These are phyloP conservation scores for Strigamia crassipes DNA, from an alignment of 2,888 invertebrate genomes.

Conservation along the genomic window DNA sequence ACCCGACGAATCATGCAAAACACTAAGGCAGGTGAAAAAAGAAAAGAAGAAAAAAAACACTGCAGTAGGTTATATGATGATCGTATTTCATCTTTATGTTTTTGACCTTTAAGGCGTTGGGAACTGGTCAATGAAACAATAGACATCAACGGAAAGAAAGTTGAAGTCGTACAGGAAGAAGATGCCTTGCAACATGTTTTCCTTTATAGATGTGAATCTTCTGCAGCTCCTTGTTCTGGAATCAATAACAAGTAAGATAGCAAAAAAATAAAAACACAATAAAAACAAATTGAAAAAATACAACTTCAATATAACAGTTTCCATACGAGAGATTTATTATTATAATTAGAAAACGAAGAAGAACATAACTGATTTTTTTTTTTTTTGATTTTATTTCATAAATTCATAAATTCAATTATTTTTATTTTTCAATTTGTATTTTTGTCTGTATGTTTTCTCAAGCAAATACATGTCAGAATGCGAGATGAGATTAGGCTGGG, in stretches of 20 bases:
- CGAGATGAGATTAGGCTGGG: constrained; percentile 51
- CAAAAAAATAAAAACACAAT: background rate
- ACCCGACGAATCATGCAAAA: constrained; percentile 22
- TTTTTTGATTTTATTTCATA: too few species aligned
- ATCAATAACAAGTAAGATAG: constrained; percentile 43
- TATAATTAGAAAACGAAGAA: too few species aligned
- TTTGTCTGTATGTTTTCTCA: too few species aligned
- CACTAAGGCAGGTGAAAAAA: constrained; percentile 18
- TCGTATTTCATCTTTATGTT: background rate
- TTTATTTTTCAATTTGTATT: too few species aligned
- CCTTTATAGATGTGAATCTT: constrained; percentile 50
- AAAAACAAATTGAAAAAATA: background rate
- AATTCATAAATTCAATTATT: too few species aligned
- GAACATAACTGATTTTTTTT: too few species aligned
- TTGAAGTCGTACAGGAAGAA: constrained; percentile 49
- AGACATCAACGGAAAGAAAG: constrained; percentile 49
- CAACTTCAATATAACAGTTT: background rate
- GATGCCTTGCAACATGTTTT: constrained; percentile 50
- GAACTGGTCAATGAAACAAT: constrained; percentile 50
- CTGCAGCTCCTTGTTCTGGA: constrained; percentile 49
- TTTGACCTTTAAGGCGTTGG: constrained; percentile 49
- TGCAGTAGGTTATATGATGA: background rate
- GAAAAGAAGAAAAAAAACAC: background rate
- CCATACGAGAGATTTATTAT: background rate
- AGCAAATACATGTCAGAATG: constrained; percentile 50